Evolutionary conservation across 2,113 vertebrate species (phyloP), one percentile per base, ranked within the genome.

Genomic region (Isichthys henryi): DNA sequence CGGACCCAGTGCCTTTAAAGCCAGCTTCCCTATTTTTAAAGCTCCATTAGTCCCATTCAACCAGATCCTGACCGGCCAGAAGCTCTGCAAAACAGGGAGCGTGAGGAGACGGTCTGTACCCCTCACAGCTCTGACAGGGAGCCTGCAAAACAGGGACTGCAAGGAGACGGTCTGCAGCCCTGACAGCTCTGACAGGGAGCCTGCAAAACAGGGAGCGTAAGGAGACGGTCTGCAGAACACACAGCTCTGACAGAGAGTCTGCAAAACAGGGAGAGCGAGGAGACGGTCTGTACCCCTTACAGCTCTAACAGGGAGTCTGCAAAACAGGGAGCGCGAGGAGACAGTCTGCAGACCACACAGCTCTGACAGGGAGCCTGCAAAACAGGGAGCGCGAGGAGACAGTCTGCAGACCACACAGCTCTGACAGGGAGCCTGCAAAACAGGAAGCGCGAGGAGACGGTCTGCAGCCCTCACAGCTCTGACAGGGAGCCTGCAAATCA

Each of bases 11-110:
- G 91, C 90, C 92, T 85, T 92, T 91, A 92, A 92, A 92, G 88
- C 52, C 83, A 31, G 56, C 87, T 27, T 86, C 91, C 91, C 91
- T 92, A 92, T 92, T 92, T 92, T 90, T 82, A 52, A 88, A 62
- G 91, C 89, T 90, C 90, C 66, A 86, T 89, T 87, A 77, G 66
- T 62, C 46, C 66, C 27, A 39, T 53, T 56, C 52, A 87, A 27
- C 19, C 8, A 15, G 39, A 48, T 27, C 62, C n/a, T 10, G n/a
- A 50, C 21, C 11, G 77, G 9, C 13, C 66, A 50, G 88, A 19
- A 84, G 80, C 80, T 84, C 70, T 66, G 62, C 62, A 66, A 66
- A 66, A 66, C 21, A 58, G 21, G 21, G 56, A 58, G 21, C 0
- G 56, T 0, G 21, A n/a, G 56, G 7, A 58, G 56, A 58, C 7